These are phyloP conservation scores for Siniperca undulata DNA, from an alignment of 2,797 vertebrate genomes.

Conservation along the genomic window DNA sequence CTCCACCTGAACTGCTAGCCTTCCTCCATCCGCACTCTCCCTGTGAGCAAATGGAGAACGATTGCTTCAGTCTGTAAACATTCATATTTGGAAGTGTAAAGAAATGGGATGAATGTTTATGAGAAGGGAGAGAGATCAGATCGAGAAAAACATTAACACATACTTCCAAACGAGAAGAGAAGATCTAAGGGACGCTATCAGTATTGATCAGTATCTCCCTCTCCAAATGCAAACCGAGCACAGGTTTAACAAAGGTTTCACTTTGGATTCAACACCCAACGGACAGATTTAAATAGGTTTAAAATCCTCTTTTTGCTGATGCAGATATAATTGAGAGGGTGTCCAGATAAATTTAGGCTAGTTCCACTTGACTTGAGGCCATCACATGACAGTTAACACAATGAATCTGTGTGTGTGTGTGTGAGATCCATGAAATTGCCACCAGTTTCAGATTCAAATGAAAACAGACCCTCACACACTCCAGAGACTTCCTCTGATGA, in stretches of 20 bases:
- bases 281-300: slow-evolving; percentile 45
- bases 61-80: neutral
- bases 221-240: neutral
- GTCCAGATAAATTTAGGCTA: slow-evolving; percentile 59
- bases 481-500: slow-evolving; percentile 46
- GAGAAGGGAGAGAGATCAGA: slow-evolving; percentile 10
- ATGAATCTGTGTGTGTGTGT: slow-evolving; percentile 53
- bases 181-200: slow-evolving; percentile 7
- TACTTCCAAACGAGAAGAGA: slow-evolving; percentile 12
- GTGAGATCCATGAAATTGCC: slow-evolving; percentile 58
- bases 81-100: slow-evolving; percentile 4
- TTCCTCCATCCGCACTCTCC: slow-evolving; percentile 90
- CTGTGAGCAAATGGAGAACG: slow-evolving; percentile 82
- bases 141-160: slow-evolving; percentile 23
- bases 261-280: slow-evolving; percentile 27
- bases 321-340: slow-evolving; percentile 44
- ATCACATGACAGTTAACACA: slow-evolving; percentile 67
- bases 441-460: slow-evolving; percentile 68
- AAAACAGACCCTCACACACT: slow-evolving; percentile 66
- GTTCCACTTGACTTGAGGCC: slow-evolving; percentile 50
- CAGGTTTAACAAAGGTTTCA: slow-evolving; percentile 33
- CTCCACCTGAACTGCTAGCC: slow-evolving; percentile 92
- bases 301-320: slow-evolving; percentile 37
- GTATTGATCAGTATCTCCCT: slow-evolving; percentile 38
- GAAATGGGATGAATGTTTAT: slow-evolving; percentile 13